Percentiles rank a stretch among this genome's conserved stretches.
phyloP scores from a whole-genome alignment of 2,888 invertebrate genomes.

The Melieria picta region DNA sequence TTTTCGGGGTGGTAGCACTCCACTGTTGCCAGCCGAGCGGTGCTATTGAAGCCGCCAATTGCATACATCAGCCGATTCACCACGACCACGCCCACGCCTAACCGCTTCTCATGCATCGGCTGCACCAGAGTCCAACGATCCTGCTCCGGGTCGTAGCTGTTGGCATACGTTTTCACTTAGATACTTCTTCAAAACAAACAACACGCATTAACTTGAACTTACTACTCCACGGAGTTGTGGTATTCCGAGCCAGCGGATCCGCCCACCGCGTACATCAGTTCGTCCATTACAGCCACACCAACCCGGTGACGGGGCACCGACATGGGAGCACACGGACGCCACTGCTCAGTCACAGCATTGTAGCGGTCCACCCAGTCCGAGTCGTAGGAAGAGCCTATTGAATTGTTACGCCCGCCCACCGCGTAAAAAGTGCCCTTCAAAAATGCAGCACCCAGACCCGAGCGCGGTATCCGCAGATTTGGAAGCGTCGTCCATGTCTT shows the following conservation, averaged over 20 bases:
- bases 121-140: slow-evolving; percentile 83
- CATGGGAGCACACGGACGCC: slow-evolving; percentile 90
- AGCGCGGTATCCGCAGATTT: slow-evolving; percentile 85
- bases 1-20: slow-evolving; percentile 96
- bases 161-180: background rate
- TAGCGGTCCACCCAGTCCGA: slow-evolving; percentile 84
- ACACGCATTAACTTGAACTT: slow-evolving; percentile 52
- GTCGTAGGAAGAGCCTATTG: slow-evolving; percentile 86
- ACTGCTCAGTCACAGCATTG: slow-evolving; percentile 85
- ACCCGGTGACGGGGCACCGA: slow-evolving; percentile 86
- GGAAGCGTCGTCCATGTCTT: slow-evolving; percentile 85
- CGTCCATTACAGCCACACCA: slow-evolving; percentile 95
- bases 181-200: background rate
- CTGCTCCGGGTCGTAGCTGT: slow-evolving; percentile 85
- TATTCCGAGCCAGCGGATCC: slow-evolving; percentile 88
- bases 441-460: slow-evolving; percentile 87
- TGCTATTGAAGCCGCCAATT: slow-evolving; percentile 90
- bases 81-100: slow-evolving; percentile 84
- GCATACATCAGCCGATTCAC: slow-evolving; percentile 83
- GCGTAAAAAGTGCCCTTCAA: slow-evolving; percentile 90
- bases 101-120: slow-evolving; percentile 79
- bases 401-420: slow-evolving; percentile 91
- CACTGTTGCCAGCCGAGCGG: slow-evolving; percentile 77
- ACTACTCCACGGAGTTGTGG: slow-evolving; percentile 91
- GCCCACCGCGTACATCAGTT: slow-evolving; percentile 89